A percentile compares a stretch with the other conserved stretches of the same genome.
Evolutionary conservation across 2,888 invertebrate genomes (phyloP).

Genomic region (Synergus japonicus): DNA sequence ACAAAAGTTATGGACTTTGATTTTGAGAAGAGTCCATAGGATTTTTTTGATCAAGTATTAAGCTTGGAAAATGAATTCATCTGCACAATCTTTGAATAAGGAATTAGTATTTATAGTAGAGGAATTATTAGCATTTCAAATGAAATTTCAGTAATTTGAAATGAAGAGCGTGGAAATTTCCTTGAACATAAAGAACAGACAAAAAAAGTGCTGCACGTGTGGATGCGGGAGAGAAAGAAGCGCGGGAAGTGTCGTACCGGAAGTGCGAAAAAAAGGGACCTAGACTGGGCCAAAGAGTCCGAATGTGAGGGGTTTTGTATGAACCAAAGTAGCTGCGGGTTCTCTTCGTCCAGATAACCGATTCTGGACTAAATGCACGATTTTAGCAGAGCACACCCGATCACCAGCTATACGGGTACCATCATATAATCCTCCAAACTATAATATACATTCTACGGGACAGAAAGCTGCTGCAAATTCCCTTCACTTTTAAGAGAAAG

Average conservation of each 20-base stretch:
- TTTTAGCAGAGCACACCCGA: constrained; percentile 63
- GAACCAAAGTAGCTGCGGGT: constrained; percentile 68
- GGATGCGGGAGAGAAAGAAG: not conserved
- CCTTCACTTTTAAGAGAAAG: not conserved
- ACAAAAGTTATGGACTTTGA: not conserved
- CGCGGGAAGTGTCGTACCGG: constrained; percentile 9
- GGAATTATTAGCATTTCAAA: too few relatives aligned
- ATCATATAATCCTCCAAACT: constrained; percentile 70
- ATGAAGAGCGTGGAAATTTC: not conserved
- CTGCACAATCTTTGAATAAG: too few relatives aligned
- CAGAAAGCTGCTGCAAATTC: constrained; percentile 4
- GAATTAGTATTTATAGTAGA: too few relatives aligned
- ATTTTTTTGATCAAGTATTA: not conserved
- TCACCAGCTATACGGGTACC: constrained; percentile 72
- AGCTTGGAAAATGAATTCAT: not conserved
- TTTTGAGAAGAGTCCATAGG: not conserved
- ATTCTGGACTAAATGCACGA: constrained; percentile 68
- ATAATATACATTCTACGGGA: constrained; percentile 55
- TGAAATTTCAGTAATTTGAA: too few relatives aligned
- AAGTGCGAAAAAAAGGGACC: constrained; percentile 47
- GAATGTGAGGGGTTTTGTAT: constrained; percentile 50
- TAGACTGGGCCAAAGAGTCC: constrained; percentile 47
- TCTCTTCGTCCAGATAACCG: constrained; percentile 69
- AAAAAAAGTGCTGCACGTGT: not conserved
- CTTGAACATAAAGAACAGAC: not conserved